Evolutionary conservation across 2,113 vertebrate genomes (phyloP).

Genomic region (Bubalus kerabau): DNA sequence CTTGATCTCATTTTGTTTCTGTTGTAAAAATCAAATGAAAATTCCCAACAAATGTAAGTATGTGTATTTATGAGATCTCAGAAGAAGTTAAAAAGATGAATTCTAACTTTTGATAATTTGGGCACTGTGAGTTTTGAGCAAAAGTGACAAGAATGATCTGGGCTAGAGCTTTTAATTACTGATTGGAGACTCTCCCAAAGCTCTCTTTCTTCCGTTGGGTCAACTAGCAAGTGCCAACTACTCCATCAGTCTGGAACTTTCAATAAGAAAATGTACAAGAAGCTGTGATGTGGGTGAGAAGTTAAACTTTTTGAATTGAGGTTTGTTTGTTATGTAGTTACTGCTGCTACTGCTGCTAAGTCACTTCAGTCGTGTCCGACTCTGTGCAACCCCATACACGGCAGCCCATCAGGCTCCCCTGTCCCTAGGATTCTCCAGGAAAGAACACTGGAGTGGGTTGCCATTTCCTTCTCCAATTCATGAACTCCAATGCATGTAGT

Average conservation of each 20-base stretch:
- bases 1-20: not conserved
- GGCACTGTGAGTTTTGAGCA: not conserved
- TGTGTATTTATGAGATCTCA: not conserved
- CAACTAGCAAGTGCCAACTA: not conserved
- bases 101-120: not conserved
- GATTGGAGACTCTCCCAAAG: not conserved
- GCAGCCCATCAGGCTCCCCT: too few species aligned
- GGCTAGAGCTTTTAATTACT: not conserved
- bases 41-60: not conserved
- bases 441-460: too few species aligned
- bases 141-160: not conserved
- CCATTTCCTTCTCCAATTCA: too few species aligned
- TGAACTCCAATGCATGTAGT: not conserved
- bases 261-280: not conserved
- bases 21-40: not conserved
- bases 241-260: not conserved
- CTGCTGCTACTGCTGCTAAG: not conserved
- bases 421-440: too few species aligned
- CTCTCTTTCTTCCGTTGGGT: not conserved
- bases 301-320: not conserved
- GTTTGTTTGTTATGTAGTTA: not conserved
- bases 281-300: not conserved
- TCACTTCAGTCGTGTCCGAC: too few species aligned
- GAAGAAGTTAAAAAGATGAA: not conserved
- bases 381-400: too few species aligned